Evolutionary conservation across 2,888 invertebrate species (phyloP).

Genomic region (Tetropium fuscum): DNA sequence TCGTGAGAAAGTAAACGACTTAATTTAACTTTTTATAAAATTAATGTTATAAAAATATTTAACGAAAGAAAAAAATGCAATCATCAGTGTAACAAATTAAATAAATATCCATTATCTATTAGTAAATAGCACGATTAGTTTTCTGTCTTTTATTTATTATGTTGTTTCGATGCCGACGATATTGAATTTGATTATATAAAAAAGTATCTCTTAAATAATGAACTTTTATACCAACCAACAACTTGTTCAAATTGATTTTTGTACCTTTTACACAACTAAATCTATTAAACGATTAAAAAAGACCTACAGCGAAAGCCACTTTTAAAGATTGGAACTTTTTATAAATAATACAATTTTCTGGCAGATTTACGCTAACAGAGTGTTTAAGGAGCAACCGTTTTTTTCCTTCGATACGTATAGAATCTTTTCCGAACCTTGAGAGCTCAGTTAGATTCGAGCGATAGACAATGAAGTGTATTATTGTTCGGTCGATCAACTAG

Average conservation of each 20-base stretch:
- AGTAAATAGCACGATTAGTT: slow-evolving; percentile 37
- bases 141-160: slow-evolving; percentile 36
- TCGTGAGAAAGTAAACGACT: no score
- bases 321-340: slow-evolving; percentile 43
- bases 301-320: slow-evolving; percentile 46
- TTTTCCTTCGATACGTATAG: slow-evolving; percentile 31
- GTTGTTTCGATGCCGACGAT: slow-evolving; percentile 27
- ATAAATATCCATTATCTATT: slow-evolving; percentile 42
- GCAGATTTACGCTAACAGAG: slow-evolving; percentile 48
- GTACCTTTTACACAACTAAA: slow-evolving; percentile 45
- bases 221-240: slow-evolving; percentile 37
- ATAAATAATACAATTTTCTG: slow-evolving; percentile 52
- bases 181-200: slow-evolving; percentile 32
- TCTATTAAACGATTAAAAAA: slow-evolving; percentile 45
- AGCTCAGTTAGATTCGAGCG: slow-evolving; percentile 45
- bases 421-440: slow-evolving; percentile 22
- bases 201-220: slow-evolving; percentile 36
- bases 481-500: slow-evolving; percentile 60
- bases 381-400: slow-evolving; percentile 48
- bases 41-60: slow-evolving; percentile 39
- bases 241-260: slow-evolving; percentile 44
- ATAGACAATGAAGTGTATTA: slow-evolving; percentile 61
- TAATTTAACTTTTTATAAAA: no score
- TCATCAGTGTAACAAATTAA: slow-evolving; percentile 40
- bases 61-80: slow-evolving; percentile 32